Conservation (phyloP, 2,113 vertebrate species). For the Xenopus borealis region DNA sequence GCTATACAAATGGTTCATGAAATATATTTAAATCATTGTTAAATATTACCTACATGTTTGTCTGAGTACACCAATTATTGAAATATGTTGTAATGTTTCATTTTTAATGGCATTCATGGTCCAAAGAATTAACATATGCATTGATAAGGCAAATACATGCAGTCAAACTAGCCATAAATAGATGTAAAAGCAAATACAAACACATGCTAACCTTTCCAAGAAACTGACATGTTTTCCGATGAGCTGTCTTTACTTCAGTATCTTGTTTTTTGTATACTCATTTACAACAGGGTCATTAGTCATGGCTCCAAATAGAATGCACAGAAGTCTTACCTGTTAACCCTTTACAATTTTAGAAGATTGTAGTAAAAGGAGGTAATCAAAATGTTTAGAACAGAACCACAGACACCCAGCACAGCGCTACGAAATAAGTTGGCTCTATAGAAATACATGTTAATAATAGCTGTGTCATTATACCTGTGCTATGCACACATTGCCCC, state of each 20-base stretch:
- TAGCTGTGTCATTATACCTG: too few relatives aligned
- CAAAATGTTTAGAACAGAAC: too few relatives aligned
- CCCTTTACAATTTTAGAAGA: background rate
- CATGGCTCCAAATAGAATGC: conserved; percentile 50
- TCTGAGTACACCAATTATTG: too few relatives aligned
- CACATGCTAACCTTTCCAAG: conserved; percentile 49
- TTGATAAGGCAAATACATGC: conserved; percentile 48
- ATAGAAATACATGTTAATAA: too few relatives aligned
- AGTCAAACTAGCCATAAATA: conserved; percentile 58
- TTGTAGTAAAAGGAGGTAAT: too few relatives aligned
- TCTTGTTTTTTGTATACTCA: conserved; percentile 42
- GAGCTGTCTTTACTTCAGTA: conserved; percentile 44
- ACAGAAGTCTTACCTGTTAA: conserved; percentile 7
- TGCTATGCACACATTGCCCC: too few relatives aligned
- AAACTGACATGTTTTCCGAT: conserved; percentile 50
- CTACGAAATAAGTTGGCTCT: too few relatives aligned
- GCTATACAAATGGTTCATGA: too few relatives aligned
- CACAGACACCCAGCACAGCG: too few relatives aligned
- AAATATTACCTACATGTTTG: background rate
- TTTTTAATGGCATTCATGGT: conserved; percentile 21
- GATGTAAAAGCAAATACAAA: conserved; percentile 46
- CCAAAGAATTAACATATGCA: conserved; percentile 16
- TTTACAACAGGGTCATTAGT: conserved; percentile 33
- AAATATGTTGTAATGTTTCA: background rate
- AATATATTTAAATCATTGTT: background rate